Evolutionary conservation across 92 coral and sea anemone genomes (phyloP).

Genomic region (Galaxea fascicularis): DNA sequence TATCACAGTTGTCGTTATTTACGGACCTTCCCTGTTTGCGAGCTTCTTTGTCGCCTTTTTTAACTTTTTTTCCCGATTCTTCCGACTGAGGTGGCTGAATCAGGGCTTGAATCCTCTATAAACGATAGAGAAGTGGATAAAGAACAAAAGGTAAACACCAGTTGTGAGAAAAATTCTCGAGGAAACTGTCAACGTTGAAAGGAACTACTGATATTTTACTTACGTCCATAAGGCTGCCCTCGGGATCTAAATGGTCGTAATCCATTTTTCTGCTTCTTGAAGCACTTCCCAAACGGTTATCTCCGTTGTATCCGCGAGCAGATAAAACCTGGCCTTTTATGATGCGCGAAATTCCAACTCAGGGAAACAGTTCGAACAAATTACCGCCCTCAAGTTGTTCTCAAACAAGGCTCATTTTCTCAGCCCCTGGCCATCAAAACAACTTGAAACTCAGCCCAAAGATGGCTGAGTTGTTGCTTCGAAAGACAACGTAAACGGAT

Average conservation of each 20-base stretch:
- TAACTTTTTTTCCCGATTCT: slow-evolving; percentile 67
- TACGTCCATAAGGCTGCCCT: slow-evolving; percentile 98
- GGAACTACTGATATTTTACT: slow-evolving; percentile 49
- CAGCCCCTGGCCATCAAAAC: slow-evolving; percentile 38
- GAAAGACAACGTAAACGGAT: background rate
- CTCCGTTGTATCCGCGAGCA: background rate
- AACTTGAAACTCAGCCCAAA: slow-evolving; percentile 28
- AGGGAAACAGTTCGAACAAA: slow-evolving; percentile 58
- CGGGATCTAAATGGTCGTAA: slow-evolving; percentile 98
- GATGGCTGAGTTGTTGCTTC: slow-evolving; percentile 8
- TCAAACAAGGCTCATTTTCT: slow-evolving; percentile 51
- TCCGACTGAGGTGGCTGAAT: slow-evolving; percentile 97
- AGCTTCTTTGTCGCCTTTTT: slow-evolving; percentile 88
- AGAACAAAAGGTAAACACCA: slow-evolving; percentile 20
- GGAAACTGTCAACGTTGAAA: slow-evolving; percentile 12
- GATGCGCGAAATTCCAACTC: slow-evolving; percentile 51
- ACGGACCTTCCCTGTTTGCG: slow-evolving; percentile 91
- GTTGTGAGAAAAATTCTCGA: slow-evolving; percentile 2
- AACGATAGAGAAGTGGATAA: slow-evolving; percentile 42
- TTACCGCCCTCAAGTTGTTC: slow-evolving; percentile 67
- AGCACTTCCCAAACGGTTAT: slow-evolving; percentile 22
- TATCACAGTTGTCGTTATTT: slow-evolving; percentile 96
- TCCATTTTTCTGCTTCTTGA: slow-evolving; percentile 70
- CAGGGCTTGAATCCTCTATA: slow-evolving; percentile 97
- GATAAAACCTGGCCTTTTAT: background rate